Percentiles rank a stretch among this genome's conserved stretches.
Conservation (phyloP, 2,797 vertebrate species). For the Melanotaenia trifasciata region DNA sequence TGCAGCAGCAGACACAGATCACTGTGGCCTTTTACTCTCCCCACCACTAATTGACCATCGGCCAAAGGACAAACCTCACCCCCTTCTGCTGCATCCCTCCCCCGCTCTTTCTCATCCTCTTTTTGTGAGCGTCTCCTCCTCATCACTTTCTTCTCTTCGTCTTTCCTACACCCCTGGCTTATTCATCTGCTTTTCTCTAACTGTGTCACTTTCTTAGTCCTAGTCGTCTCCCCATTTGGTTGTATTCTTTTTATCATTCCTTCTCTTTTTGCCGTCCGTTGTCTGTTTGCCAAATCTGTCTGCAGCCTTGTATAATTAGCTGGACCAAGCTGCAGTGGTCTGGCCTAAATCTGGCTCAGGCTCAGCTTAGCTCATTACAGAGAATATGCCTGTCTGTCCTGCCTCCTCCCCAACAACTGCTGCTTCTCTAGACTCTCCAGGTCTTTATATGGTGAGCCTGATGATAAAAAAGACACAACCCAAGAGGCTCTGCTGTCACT, state of each 20-base stretch:
- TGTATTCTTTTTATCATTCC: constrained; percentile 28
- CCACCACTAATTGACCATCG: constrained; percentile 70
- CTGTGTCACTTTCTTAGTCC: constrained; percentile 27
- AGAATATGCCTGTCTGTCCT: constrained; percentile 56
- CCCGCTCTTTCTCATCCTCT: constrained; percentile 45
- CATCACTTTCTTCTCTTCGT: constrained; percentile 19
- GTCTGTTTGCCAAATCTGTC: constrained; percentile 47
- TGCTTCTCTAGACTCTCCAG: constrained; percentile 34
- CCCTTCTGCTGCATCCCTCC: constrained; percentile 31
- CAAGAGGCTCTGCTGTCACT: constrained; percentile 1
- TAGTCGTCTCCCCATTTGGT: constrained; percentile 29
- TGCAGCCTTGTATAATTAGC: constrained; percentile 71
- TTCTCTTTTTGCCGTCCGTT: constrained; percentile 8
- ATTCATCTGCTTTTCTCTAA: constrained; percentile 27
- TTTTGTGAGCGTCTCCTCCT: constrained; percentile 41
- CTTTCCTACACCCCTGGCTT: constrained; percentile 17
- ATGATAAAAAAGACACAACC: constrained; percentile 31
- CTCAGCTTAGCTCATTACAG: constrained; percentile 67
- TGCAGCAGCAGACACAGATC: constrained; percentile 51
- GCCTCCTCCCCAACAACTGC: constrained; percentile 33
- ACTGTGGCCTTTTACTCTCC: constrained; percentile 53
- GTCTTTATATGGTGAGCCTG: constrained; percentile 3
- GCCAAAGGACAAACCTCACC: constrained; percentile 66
- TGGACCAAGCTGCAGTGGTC: constrained; percentile 50
- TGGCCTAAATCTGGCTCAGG: constrained; percentile 62